phyloP scores from a whole-genome alignment of 2,888 invertebrate species.

The Patella ulyssiponensis region DNA sequence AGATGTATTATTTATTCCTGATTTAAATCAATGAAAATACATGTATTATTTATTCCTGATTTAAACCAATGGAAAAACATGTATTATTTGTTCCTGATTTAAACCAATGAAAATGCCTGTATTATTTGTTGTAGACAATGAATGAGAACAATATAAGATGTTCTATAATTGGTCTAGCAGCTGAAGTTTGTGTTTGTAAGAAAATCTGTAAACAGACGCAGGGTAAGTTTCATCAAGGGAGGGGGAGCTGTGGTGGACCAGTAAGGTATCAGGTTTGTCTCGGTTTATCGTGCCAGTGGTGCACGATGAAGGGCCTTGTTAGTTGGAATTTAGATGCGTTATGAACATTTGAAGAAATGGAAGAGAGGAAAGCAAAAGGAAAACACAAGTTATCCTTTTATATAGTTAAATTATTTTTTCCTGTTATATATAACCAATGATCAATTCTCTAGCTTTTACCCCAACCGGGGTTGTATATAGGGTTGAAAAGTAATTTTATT shows the following conservation, averaged over 20 bases:
- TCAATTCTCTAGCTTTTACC: background rate
- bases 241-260: too few species aligned
- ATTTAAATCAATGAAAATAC: too few species aligned
- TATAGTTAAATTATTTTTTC: background rate
- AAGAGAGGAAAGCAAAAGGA: too few species aligned
- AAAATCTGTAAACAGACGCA: slow-evolving; percentile 88
- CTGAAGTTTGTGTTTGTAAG: slow-evolving; percentile 93
- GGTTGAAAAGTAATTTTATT: too few species aligned
- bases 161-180: slow-evolving; percentile 94
- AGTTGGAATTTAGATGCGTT: too few species aligned
- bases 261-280: too few species aligned
- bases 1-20: background rate
- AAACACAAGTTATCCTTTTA: too few species aligned
- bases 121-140: slow-evolving; percentile 49
- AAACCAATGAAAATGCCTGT: background rate
- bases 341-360: too few species aligned
- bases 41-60: background rate
- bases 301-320: too few species aligned
- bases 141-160: slow-evolving; percentile 89
- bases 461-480: background rate
- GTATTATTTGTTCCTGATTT: background rate
- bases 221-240: slow-evolving; percentile 59
- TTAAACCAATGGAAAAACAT: too few species aligned
- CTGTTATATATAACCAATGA: too few species aligned
- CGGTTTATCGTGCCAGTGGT: too few species aligned